Conservation (phyloP, 1,140 invertebrate species). For the Megathymus violae region DNA sequence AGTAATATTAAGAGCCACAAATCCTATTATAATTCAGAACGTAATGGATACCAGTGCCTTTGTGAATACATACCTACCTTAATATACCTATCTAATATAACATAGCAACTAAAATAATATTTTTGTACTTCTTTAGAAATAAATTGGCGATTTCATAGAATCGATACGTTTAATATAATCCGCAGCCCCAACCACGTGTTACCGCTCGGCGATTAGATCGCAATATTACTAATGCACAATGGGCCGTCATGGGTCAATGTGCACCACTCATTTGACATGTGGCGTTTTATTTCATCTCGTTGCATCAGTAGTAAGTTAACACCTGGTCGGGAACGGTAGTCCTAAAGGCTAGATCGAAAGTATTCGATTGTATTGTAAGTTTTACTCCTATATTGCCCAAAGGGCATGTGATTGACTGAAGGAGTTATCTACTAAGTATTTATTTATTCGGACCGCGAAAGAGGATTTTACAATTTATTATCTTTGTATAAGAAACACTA, state of each 20-base stretch:
- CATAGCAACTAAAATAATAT: slow-evolving; percentile 75
- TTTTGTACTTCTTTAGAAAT: slow-evolving; percentile 77
- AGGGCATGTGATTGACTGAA: slow-evolving; percentile 77
- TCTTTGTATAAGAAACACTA: slow-evolving; percentile 82
- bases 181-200: slow-evolving; percentile 47
- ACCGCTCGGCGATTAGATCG: slow-evolving; percentile 45
- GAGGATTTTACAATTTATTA: slow-evolving; percentile 83
- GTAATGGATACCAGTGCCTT: slow-evolving; percentile 80
- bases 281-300: slow-evolving; percentile 43
- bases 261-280: slow-evolving; percentile 22
- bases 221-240: slow-evolving; percentile 5
- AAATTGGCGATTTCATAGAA: slow-evolving; percentile 57
- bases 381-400: slow-evolving; percentile 68
- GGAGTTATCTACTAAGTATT: slow-evolving; percentile 75
- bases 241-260: slow-evolving; percentile 1
- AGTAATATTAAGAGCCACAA: slow-evolving; percentile 50
- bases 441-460: slow-evolving; percentile 81
- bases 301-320: slow-evolving; percentile 37
- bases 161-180: slow-evolving; percentile 46
- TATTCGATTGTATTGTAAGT: slow-evolving; percentile 69
- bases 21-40: slow-evolving; percentile 56
- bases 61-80: slow-evolving; percentile 80
- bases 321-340: slow-evolving; percentile 50
- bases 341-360: slow-evolving; percentile 65
- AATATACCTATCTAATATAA: slow-evolving; percentile 39